Percentiles rank a stretch among this genome's conserved stretches.
Evolutionary conservation across 2,888 invertebrate genomes (phyloP).

Genomic region (Lasiommata megera): DNA sequence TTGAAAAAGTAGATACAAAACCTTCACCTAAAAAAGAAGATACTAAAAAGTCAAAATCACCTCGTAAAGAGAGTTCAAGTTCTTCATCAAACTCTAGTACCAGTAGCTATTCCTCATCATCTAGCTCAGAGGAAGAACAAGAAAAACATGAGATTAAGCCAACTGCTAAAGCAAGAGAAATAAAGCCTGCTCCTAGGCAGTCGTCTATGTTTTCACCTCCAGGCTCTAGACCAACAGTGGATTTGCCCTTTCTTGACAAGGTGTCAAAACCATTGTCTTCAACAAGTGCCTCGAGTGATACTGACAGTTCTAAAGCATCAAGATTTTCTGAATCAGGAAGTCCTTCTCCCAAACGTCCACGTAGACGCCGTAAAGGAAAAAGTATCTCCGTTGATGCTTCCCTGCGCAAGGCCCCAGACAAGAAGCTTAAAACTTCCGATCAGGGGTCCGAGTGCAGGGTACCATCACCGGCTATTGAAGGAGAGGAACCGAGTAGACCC

Average conservation of each 20-base stretch:
- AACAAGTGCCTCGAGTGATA: conserved; percentile 83
- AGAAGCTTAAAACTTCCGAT: conserved; percentile 93
- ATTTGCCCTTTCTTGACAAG: conserved; percentile 91
- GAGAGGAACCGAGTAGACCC: conserved; percentile 86
- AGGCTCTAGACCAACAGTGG: conserved; percentile 79
- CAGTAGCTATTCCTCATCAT: conserved; percentile 81
- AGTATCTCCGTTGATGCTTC: conserved; percentile 61
- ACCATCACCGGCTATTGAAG: conserved; percentile 87
- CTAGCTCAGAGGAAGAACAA: conserved; percentile 83
- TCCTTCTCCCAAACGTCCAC: conserved; percentile 68
- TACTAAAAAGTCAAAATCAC: conserved; percentile 51
- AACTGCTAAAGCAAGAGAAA: conserved; percentile 68
- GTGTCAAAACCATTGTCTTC: conserved; percentile 85
- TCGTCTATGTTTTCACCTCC: conserved; percentile 72
- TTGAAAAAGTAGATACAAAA: conserved; percentile 57
- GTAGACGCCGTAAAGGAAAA: conserved; percentile 64
- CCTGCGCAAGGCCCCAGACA: conserved; percentile 86
- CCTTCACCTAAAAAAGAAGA: conserved; percentile 73
- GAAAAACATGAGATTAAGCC: conserved; percentile 63
- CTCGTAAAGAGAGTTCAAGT: conserved; percentile 66
- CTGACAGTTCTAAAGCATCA: conserved; percentile 75
- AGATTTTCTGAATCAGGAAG: conserved; percentile 63
- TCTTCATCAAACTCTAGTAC: conserved; percentile 80
- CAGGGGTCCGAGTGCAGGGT: conserved; percentile 87
- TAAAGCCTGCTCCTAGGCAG: conserved; percentile 58